Evolutionary conservation across 2,888 invertebrate genomes (phyloP).

Genomic region (Dichetophora obliterata): DNA sequence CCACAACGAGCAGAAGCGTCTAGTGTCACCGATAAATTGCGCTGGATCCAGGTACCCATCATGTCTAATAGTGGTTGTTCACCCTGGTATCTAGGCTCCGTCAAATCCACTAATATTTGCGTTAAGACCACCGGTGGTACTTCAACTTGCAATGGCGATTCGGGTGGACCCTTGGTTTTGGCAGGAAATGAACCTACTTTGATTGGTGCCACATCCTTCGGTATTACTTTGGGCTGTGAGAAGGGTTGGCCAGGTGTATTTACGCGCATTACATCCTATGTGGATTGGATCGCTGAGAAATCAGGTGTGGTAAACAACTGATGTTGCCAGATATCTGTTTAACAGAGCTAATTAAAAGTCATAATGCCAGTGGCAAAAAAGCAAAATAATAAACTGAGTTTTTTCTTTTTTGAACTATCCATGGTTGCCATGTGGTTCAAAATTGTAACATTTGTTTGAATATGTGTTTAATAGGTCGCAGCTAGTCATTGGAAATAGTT

Average conservation of each 20-base stretch:
- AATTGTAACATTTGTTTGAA: no score
- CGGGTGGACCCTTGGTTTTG: slow-evolving; percentile 27
- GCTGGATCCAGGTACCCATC: slow-evolving; percentile 54
- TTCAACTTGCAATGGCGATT: slow-evolving; percentile 15
- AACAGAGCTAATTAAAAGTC: background rate
- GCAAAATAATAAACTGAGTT: no score
- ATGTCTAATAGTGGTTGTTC: slow-evolving; percentile 55
- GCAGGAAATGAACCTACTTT: background rate
- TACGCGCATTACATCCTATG: slow-evolving; percentile 52
- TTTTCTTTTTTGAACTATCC: no score
- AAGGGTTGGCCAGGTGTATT: slow-evolving; percentile 63
- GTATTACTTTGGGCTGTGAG: slow-evolving; percentile 61
- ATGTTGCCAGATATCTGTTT: background rate
- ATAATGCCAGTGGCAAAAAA: background rate
- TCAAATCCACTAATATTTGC: background rate
- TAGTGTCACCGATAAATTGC: slow-evolving; percentile 54
- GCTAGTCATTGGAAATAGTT: no score
- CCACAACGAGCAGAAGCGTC: slow-evolving; percentile 46
- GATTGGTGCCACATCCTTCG: slow-evolving; percentile 1
- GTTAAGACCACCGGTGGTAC: background rate
- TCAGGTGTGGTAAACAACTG: background rate
- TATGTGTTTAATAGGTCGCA: no score
- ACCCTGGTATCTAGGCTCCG: background rate
- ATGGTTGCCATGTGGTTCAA: no score
- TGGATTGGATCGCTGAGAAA: slow-evolving; percentile 62